Conservation (phyloP, 2,888 invertebrate species). For the Latrodectus elegans region DNA sequence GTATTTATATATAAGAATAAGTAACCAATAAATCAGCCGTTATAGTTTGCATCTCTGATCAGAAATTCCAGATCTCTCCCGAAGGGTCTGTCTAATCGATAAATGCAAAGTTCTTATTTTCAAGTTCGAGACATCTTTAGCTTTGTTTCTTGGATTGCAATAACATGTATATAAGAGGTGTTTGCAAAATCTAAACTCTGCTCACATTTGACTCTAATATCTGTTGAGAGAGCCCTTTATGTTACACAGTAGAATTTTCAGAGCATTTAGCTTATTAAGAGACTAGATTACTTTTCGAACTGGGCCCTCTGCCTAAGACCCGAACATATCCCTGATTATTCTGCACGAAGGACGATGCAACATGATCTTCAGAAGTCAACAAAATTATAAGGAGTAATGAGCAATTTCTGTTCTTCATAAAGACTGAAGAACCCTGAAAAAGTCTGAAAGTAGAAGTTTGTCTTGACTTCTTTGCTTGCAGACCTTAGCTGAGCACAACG, state of each 20-base stretch:
- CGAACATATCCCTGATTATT: neutral
- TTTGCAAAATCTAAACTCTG: neutral
- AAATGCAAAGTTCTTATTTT: neutral
- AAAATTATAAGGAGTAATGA: too few relatives aligned
- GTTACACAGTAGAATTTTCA: constrained; percentile 11
- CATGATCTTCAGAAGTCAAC: constrained; percentile 4
- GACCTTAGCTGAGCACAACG: too few relatives aligned
- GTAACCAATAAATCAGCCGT: neutral
- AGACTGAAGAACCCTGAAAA: too few relatives aligned
- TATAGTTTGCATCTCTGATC: neutral
- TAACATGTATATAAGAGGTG: constrained; percentile 3
- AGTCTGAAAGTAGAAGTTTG: too few relatives aligned
- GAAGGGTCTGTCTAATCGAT: too few relatives aligned
- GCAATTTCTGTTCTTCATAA: too few relatives aligned
- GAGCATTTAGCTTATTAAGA: constrained; percentile 5
- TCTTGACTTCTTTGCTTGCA: too few relatives aligned
- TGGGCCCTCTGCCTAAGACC: neutral
- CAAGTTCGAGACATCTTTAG: neutral
- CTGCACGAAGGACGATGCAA: constrained; percentile 4
- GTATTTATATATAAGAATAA: neutral
- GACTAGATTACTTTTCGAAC: neutral
- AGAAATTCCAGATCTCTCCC: neutral
- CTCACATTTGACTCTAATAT: too few relatives aligned
- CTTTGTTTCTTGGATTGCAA: constrained; percentile 23
- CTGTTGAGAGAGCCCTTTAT: constrained; percentile 14